Evolutionary conservation across 2,888 invertebrate species (phyloP).

Genomic region (Altica lythri): DNA sequence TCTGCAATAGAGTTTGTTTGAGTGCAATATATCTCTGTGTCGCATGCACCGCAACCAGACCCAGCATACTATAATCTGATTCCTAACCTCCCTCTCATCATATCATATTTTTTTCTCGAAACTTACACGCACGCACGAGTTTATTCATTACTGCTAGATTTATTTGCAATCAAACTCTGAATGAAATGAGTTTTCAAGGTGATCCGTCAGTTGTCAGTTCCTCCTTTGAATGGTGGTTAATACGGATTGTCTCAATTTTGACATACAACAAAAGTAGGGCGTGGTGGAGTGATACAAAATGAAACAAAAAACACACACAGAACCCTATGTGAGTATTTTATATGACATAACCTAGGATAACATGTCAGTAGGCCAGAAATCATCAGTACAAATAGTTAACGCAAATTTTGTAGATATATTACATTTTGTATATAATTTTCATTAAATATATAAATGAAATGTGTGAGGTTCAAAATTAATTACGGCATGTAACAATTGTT

Average conservation of each 20-base stretch:
- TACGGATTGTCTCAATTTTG: conserved; percentile 23
- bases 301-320: conserved; percentile 24
- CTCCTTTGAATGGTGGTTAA: conserved; percentile 23
- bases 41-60: conserved; percentile 40
- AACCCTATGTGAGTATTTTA: conserved; percentile 23
- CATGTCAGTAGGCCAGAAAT: conserved; percentile 6
- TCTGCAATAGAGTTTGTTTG: conserved; percentile 29
- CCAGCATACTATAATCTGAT: conserved; percentile 29
- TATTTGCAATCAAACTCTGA: conserved; percentile 20
- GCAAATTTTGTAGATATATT: not conserved
- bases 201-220: conserved; percentile 22
- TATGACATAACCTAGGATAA: conserved; percentile 17
- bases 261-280: conserved; percentile 20
- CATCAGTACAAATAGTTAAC: conserved; percentile 1
- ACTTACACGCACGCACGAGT: conserved; percentile 10
- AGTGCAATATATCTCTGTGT: conserved; percentile 28
- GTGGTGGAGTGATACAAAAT: conserved; percentile 24
- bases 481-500: too few species aligned
- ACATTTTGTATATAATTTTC: too few species aligned
- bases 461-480: too few species aligned
- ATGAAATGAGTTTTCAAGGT: conserved; percentile 24
- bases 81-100: conserved; percentile 35
- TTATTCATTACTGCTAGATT: conserved; percentile 13
- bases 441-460: too few species aligned
- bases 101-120: conserved; percentile 27